Evolutionary conservation across 2,113 vertebrate species (phyloP).

Genomic region (Chascanopsetta lugubris): DNA sequence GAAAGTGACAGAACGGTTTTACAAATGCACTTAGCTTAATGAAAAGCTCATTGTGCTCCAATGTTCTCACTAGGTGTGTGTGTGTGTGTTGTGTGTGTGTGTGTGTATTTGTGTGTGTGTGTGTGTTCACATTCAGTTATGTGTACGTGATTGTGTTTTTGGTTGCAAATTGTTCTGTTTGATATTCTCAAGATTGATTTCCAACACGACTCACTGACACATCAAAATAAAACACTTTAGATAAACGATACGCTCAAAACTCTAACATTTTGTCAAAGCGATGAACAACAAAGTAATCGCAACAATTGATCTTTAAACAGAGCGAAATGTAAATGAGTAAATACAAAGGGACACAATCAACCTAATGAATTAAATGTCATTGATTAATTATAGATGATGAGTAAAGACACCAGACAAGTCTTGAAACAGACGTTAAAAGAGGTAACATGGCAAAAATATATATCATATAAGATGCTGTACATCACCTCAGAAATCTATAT

Average conservation of each 20-base stretch:
- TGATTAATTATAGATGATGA: too few species aligned
- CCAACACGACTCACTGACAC: too few species aligned
- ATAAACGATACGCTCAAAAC: not conserved
- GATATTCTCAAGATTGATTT: too few species aligned
- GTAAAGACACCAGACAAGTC: too few species aligned
- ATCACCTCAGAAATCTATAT: too few species aligned
- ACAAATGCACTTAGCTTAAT: slow-evolving; percentile 66
- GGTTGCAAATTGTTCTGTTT: not conserved
- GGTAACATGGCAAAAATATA: too few species aligned
- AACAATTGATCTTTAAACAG: not conserved
- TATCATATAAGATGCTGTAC: too few species aligned
- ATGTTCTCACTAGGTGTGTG: not conserved
- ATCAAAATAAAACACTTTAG: too few species aligned
- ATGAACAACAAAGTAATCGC: not conserved
- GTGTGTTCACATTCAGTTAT: not conserved
- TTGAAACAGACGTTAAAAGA: too few species aligned
- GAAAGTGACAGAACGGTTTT: slow-evolving; percentile 47
- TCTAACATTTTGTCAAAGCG: not conserved
- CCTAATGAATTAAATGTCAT: too few species aligned
- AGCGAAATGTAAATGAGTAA: not conserved
- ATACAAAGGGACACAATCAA: not conserved
- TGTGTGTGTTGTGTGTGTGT: not conserved
- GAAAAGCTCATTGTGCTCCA: slow-evolving; percentile 35
- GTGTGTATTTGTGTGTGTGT: not conserved
- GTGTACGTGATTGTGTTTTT: not conserved